Evolutionary conservation across 92 coral and sea anemone genomes (phyloP).

Genomic region (Phymanthus crucifer): DNA sequence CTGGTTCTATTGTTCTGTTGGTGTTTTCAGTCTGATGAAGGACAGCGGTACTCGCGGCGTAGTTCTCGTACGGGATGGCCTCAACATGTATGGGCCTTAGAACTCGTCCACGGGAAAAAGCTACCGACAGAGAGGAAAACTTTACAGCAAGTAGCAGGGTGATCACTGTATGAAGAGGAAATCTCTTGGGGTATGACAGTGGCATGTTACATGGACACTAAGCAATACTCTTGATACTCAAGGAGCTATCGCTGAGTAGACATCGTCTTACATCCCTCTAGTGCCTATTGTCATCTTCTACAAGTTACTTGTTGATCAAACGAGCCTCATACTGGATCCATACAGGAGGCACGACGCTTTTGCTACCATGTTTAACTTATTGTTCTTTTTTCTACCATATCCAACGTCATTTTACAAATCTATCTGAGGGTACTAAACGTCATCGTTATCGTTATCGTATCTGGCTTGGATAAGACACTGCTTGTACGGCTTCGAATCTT

Average conservation of each 20-base stretch:
- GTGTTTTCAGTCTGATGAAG: conserved; percentile 50
- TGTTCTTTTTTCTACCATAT: neutral
- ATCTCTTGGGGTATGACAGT: neutral
- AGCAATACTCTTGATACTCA: neutral
- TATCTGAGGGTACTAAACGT: neutral
- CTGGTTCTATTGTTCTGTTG: neutral
- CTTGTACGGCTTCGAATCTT: neutral
- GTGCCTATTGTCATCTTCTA: neutral
- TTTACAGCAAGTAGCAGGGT: conserved; percentile 27
- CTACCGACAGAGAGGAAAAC: conserved; percentile 25
- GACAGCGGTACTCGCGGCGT: conserved; percentile 60
- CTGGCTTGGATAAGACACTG: no score
- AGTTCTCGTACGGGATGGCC: conserved; percentile 99
- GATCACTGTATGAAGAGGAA: neutral
- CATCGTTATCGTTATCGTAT: neutral
- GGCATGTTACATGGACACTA: neutral
- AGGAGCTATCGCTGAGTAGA: neutral
- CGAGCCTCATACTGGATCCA: neutral
- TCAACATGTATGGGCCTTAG: conserved; percentile 99
- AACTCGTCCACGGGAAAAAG: conserved; percentile 57
- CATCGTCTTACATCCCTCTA: neutral
- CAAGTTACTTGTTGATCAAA: neutral
- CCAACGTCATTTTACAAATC: neutral
- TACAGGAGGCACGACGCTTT: neutral
- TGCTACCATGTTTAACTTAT: neutral